A percentile compares a stretch with the other conserved stretches of the same genome.
Evolutionary conservation across 2,888 invertebrate genomes (phyloP).

Genomic region (Allygus modestus): DNA sequence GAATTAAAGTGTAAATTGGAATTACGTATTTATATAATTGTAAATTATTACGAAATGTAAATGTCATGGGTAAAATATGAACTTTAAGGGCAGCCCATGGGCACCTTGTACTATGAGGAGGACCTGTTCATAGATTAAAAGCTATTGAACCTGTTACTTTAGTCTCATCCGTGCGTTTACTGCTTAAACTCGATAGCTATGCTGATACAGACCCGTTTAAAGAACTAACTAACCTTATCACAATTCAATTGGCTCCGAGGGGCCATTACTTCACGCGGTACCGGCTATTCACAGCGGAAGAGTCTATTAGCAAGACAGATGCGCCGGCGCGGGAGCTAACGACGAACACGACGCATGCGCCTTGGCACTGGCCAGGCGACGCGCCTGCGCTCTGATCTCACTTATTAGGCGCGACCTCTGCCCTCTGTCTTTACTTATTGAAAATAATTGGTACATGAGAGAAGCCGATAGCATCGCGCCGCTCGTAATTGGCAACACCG

Average conservation of each 20-base stretch:
- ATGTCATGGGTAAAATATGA: too few relatives aligned
- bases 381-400: neutral
- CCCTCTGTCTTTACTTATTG: constrained; percentile 57
- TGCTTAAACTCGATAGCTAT: too few relatives aligned
- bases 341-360: neutral
- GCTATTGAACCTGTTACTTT: too few relatives aligned
- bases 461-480: constrained; percentile 29
- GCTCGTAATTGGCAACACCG: constrained; percentile 29
- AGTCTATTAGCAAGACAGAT: constrained; percentile 43
- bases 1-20: too few relatives aligned
- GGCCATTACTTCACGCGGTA: neutral
- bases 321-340: neutral
- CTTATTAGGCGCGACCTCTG: constrained; percentile 52
- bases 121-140: too few relatives aligned
- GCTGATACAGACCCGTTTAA: too few relatives aligned
- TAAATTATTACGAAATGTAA: too few relatives aligned
- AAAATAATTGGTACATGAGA: constrained; percentile 57
- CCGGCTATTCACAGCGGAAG: constrained; percentile 23
- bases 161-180: too few relatives aligned
- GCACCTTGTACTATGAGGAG: too few relatives aligned
- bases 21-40: too few relatives aligned
- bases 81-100: too few relatives aligned
- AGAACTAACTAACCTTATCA: neutral
- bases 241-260: constrained; percentile 2
- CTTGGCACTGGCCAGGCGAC: neutral